Evolutionary conservation across 1,140 invertebrate genomes (phyloP).

Genomic region (Radopholus similis): DNA sequence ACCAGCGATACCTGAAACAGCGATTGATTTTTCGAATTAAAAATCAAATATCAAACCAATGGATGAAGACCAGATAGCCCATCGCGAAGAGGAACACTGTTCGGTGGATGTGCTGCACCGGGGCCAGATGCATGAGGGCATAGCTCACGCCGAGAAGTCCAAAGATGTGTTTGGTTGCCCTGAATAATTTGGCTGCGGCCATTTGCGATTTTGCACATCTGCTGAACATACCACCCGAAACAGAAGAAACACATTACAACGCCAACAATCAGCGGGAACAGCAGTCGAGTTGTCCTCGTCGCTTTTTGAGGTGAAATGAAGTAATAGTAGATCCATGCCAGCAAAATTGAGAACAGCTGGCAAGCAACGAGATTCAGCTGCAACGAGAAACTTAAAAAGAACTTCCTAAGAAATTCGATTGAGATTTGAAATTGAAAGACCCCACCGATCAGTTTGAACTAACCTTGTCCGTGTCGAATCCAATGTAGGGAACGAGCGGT

Average conservation of each 20-base stretch:
- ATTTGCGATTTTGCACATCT: background rate
- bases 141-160: conserved; percentile 28
- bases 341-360: conserved; percentile 72
- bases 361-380: conserved; percentile 79
- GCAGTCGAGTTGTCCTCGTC: conserved; percentile 69
- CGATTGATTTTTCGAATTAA: background rate
- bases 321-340: conserved; percentile 73
- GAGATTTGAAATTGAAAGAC: background rate
- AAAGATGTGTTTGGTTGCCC: conserved; percentile 37
- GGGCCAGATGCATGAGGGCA: conserved; percentile 1
- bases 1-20: conserved; percentile 17
- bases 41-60: conserved; percentile 72
- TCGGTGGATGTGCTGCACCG: conserved; percentile 53
- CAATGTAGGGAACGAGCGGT: conserved; percentile 10
- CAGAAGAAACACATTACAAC: conserved; percentile 78
- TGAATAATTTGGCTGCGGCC: conserved; percentile 5
- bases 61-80: conserved; percentile 77
- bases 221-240: conserved; percentile 73
- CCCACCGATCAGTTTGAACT: background rate
- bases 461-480: conserved; percentile 15
- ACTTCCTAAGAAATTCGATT: background rate
- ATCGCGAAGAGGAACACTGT: conserved; percentile 73
- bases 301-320: conserved; percentile 69
- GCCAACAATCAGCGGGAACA: conserved; percentile 72
- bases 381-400: conserved; percentile 42